Percentiles rank a stretch among this genome's conserved stretches.
These are phyloP conservation scores for Hydrochoerus hydrochaeris DNA, from an alignment of 2,113 vertebrate genomes.

Conservation along the genomic window DNA sequence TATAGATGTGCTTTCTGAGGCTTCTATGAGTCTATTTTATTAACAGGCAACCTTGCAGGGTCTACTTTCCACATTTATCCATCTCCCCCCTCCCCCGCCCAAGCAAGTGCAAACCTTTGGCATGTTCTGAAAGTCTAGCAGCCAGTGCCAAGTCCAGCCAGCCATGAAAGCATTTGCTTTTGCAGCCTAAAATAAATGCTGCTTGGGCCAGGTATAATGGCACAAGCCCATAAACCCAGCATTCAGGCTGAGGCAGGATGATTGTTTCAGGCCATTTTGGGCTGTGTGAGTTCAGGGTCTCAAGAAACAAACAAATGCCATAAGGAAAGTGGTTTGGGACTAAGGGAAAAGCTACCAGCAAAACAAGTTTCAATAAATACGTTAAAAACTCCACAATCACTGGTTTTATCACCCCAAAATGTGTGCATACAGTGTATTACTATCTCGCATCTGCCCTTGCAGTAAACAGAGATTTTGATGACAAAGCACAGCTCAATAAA, in stretches of 20 bases:
- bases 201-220: not conserved
- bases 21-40: not conserved
- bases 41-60: not conserved
- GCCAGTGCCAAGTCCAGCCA: not conserved
- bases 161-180: slow-evolving; percentile 4
- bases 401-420: not conserved
- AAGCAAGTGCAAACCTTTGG: not conserved
- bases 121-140: not conserved
- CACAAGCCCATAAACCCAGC: not conserved
- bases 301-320: not conserved
- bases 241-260: not conserved
- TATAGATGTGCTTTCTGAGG: not conserved
- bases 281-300: not conserved
- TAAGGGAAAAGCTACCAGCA: not conserved
- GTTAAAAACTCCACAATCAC: not conserved
- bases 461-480: not conserved
- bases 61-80: not conserved
- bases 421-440: not conserved
- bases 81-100: not conserved
- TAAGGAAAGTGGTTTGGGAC: not conserved
- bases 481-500: not conserved
- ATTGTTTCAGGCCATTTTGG: not conserved
- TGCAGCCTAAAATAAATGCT: not conserved
- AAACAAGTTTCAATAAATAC: not conserved
- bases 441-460: not conserved